Base-by-base conservation (phyloP, 1,140 invertebrate species). In the Plectrocnemia conspersa region DNA sequence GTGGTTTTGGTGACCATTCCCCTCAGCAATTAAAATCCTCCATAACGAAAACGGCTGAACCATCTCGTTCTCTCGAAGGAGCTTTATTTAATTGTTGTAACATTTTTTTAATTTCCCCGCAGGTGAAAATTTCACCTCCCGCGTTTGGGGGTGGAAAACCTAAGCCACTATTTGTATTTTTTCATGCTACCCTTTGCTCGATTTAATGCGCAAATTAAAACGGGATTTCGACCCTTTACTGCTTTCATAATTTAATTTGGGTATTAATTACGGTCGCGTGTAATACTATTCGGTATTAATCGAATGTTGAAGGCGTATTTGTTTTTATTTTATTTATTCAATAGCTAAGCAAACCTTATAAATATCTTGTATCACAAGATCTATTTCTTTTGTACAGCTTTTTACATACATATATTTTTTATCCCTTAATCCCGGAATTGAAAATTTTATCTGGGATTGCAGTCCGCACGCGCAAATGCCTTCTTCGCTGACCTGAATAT, bases 1-100 rank as follows among this genome's bases (percentile, higher is more conserved):
- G 18, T 13, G 35, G 10, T 15, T n/a, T 7, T 29, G n/a, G 6
- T n/a, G 27, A 29, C n/a, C 27, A 7, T 29, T 29, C 6, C 27
- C 6, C 27, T 13, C 11, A 35, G 16, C 3, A 4, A 35, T 13
- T 13, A 35, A 11, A 4, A 4, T 11, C n/a, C 16, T 11, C 32
- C n/a, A 35, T 15, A 3, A 35, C 11, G 11, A 13, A 3, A 4
- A 15, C 27, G 6, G 27, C 27, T 7, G 6, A 29, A 29, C 27
- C 29, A 40, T 25, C 38, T 23, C 44, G 16, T 33, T 41, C 25
- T 27, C 40, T 21, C 40, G 47, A 41, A 40, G 53, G 47, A 36
- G 47, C 49, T 56, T 55, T 59, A 55, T 54, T 58, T 58, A 58
- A 58, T 58, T 54, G 56, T 50, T 54, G 57, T 54, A 54, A 41